Evolutionary conservation across 2,113 vertebrate genomes (phyloP).

Genomic region (Cichladusa arquata): DNA sequence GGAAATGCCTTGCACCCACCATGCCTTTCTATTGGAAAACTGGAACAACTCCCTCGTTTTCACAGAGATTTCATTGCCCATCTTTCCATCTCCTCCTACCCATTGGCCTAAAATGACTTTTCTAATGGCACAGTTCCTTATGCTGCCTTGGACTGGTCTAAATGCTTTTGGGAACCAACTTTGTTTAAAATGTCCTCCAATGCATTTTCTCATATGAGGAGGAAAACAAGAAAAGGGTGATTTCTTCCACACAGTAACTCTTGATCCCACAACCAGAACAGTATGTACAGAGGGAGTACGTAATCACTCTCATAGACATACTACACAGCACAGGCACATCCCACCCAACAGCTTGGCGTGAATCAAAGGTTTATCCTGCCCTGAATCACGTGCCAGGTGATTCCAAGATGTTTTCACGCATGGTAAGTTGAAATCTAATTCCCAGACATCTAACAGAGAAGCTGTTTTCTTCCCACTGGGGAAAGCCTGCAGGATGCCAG

Average conservation of each 20-base stretch:
- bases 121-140: not conserved
- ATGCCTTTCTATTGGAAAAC: not conserved
- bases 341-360: not conserved
- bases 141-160: not conserved
- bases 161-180: not conserved
- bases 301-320: not conserved
- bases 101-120: not conserved
- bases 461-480: not conserved
- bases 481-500: not conserved
- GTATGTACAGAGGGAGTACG: not conserved
- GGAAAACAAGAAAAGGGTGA: fast-evolving
- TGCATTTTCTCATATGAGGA: not conserved
- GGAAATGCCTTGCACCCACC: fast-evolving
- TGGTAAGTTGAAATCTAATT: not conserved
- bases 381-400: not conserved
- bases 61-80: not conserved
- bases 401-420: not conserved
- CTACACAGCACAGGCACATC: not conserved
- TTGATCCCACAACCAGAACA: not conserved
- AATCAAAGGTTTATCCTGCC: not conserved
- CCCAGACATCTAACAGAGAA: not conserved
- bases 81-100: not conserved
- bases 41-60: not conserved
- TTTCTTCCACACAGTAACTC: not conserved
- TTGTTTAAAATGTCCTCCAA: not conserved